Conservation (phyloP, 2,888 invertebrate genomes). For the Noctua janthina region DNA sequence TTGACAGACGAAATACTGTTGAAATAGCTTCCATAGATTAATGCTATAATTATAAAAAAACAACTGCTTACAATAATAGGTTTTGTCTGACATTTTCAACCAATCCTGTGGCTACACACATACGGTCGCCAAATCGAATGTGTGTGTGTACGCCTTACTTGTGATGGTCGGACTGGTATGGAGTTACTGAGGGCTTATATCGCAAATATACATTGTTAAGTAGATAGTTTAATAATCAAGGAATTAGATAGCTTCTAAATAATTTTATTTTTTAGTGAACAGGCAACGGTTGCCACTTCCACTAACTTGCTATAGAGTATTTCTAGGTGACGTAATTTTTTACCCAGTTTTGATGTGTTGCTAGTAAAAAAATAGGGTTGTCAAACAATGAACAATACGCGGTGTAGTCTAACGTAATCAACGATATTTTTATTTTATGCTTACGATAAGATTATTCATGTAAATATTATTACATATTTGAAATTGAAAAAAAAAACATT, state of each 20-base stretch:
- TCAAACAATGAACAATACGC: conserved; percentile 68
- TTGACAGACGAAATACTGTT: conserved; percentile 1
- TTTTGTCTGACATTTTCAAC: conserved; percentile 23
- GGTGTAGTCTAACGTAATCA: conserved; percentile 70
- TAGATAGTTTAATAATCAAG: conserved; percentile 37
- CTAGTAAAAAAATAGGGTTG: conserved; percentile 48
- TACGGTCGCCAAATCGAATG: background rate
- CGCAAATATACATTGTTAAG: background rate
- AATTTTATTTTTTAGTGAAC: conserved; percentile 14
- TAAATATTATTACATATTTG: conserved; percentile 76
- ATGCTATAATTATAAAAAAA: background rate
- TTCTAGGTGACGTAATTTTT: background rate
- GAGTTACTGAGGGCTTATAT: background rate
- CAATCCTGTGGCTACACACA: background rate
- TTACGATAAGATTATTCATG: conserved; percentile 71
- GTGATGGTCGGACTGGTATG: background rate
- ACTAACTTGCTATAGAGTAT: conserved; percentile 16
- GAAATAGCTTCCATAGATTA: conserved; percentile 24
- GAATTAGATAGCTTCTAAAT: conserved; percentile 21
- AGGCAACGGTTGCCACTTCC: background rate
- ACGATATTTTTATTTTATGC: conserved; percentile 71
- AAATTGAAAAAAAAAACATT: conserved; percentile 70
- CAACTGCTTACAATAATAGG: background rate
- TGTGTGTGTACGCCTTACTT: background rate
- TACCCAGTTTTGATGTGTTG: conserved; percentile 36